A percentile compares a stretch with the other conserved stretches of the same genome.
These are phyloP conservation scores for Tachypleus tridentatus DNA, from an alignment of 1,140 invertebrate genomes.

Conservation along the genomic window DNA sequence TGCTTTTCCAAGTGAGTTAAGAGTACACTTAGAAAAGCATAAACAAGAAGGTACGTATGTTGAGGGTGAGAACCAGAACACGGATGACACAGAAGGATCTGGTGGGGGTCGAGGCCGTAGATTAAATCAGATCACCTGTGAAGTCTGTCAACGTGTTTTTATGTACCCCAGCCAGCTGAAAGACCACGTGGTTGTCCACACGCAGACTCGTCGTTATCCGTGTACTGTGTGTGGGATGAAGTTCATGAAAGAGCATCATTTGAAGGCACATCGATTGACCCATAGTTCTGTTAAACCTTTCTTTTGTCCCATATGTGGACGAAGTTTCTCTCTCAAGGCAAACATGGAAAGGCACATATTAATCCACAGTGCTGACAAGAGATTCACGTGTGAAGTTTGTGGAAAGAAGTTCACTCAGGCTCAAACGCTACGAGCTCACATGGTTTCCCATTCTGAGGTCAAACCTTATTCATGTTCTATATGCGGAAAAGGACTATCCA, in stretches of 20 bases:
- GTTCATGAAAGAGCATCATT: slow-evolving; percentile 23
- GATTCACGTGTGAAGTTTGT: slow-evolving; percentile 38
- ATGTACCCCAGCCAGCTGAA: slow-evolving; percentile 22
- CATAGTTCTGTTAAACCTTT: slow-evolving; percentile 26
- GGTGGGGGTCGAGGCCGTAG: too few relatives aligned
- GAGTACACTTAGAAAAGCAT: too few relatives aligned
- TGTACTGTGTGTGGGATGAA: slow-evolving; percentile 22
- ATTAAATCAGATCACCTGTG: slow-evolving; percentile 13
- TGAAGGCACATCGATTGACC: slow-evolving; percentile 21
- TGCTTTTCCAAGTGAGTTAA: too few relatives aligned
- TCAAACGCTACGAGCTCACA: slow-evolving; percentile 42
- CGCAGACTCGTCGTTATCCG: slow-evolving; percentile 18
- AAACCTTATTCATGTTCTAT: slow-evolving; percentile 36
- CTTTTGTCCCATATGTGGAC: slow-evolving; percentile 29
- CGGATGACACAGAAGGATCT: too few relatives aligned
- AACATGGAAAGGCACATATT: slow-evolving; percentile 38
- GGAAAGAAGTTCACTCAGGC: slow-evolving; percentile 48
- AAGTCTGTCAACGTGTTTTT: slow-evolving; percentile 19
- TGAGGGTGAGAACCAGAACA: too few relatives aligned
- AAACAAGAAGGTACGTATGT: too few relatives aligned
- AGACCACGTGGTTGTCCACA: slow-evolving; percentile 22
- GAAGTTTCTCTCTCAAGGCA: slow-evolving; percentile 27
- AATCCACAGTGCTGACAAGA: slow-evolving; percentile 42
- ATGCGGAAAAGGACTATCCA: slow-evolving; percentile 32
- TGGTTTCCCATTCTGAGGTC: slow-evolving; percentile 34